phyloP scores from a whole-genome alignment of 2,888 invertebrate genomes.

The Glyphotaelius pellucidus region DNA sequence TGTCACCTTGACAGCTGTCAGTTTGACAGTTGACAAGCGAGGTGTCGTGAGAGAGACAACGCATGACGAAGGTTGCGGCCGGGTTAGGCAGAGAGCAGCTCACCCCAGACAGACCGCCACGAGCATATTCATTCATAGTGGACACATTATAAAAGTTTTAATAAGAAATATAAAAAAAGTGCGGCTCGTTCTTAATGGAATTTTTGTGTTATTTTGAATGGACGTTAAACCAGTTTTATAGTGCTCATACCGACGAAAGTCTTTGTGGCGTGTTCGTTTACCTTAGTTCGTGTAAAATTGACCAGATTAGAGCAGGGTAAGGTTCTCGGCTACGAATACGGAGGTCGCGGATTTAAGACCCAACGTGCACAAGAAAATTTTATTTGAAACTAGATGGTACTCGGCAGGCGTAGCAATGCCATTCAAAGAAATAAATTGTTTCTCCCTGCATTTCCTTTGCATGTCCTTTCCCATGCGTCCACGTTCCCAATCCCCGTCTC shows the following conservation, averaged over 20 bases:
- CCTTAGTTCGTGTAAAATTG: too few species aligned
- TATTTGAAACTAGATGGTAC: too few species aligned
- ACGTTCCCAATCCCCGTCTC: too few species aligned
- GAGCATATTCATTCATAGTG: background rate
- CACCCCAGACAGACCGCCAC: background rate
- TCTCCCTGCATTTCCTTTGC: too few species aligned
- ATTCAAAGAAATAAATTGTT: too few species aligned
- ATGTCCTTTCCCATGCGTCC: too few species aligned
- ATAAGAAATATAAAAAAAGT: background rate
- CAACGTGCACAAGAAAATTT: too few species aligned
- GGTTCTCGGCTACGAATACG: too few species aligned
- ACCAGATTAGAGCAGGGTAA: too few species aligned
- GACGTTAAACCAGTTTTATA: background rate
- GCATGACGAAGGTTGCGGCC: slow-evolving; percentile 21
- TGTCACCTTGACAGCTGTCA: slow-evolving; percentile 33
- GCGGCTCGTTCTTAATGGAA: background rate
- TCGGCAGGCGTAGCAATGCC: too few species aligned
- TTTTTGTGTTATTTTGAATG: background rate
- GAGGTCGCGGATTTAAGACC: too few species aligned
- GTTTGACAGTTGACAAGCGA: slow-evolving; percentile 23
- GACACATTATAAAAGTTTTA: background rate
- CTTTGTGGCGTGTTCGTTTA: background rate
- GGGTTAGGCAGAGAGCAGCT: background rate
- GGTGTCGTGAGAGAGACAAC: slow-evolving; percentile 20
- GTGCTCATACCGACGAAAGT: background rate